Percentiles rank a stretch among this genome's conserved stretches.
Evolutionary conservation across 2,113 vertebrate genomes (phyloP).

Genomic region (Amblyornis subalaris): DNA sequence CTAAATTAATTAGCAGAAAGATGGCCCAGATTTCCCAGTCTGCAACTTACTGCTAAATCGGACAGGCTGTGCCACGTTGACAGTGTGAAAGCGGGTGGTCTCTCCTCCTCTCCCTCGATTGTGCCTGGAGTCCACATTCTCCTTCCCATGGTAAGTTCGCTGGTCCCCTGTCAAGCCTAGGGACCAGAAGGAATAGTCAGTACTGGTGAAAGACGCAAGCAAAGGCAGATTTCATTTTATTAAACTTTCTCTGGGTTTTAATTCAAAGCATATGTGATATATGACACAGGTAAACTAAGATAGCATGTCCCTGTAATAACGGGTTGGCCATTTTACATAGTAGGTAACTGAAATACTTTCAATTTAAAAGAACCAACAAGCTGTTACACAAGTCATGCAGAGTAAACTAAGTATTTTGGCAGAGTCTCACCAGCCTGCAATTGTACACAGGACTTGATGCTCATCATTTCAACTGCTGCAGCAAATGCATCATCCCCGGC

Average conservation of each 20-base stretch:
- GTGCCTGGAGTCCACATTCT: constrained; percentile 71
- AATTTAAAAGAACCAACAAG: background rate
- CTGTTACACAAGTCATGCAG: background rate
- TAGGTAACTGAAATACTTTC: background rate
- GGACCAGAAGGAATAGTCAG: background rate
- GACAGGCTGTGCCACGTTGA: constrained; percentile 88
- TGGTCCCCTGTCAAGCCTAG: constrained; percentile 84
- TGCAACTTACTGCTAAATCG: constrained; percentile 94
- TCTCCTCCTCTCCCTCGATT: constrained; percentile 65
- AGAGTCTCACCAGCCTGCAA: background rate
- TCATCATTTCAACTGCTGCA: background rate
- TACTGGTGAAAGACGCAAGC: background rate
- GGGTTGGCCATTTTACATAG: background rate
- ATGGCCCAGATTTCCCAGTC: constrained; percentile 53
- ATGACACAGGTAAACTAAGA: background rate
- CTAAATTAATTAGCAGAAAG: background rate
- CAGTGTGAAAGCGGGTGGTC: constrained; percentile 69
- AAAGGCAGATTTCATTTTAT: background rate
- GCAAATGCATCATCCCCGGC: background rate
- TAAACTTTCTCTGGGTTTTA: background rate
- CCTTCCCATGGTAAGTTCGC: constrained; percentile 81
- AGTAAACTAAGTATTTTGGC: background rate
- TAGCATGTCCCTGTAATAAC: background rate
- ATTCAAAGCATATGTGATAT: background rate
- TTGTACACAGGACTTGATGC: background rate